Evolutionary conservation across 2,113 vertebrate species (phyloP).

Genomic region (Spea multiplicata): DNA sequence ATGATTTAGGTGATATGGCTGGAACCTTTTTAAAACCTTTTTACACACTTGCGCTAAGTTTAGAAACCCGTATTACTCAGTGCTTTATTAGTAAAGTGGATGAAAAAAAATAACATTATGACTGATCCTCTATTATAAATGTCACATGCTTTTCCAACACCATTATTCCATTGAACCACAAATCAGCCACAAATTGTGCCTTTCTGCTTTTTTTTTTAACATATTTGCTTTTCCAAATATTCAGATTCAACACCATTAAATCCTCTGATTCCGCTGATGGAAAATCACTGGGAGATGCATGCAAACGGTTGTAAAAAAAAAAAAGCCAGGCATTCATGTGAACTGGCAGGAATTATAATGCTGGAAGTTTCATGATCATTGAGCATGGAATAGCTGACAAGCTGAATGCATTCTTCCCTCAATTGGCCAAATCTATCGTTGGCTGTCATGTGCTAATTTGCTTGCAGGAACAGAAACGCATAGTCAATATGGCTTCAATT

Average conservation of each 20-base stretch:
- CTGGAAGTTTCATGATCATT: slow-evolving; percentile 48
- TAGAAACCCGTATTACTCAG: too few relatives aligned
- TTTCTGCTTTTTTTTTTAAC: slow-evolving; percentile 18
- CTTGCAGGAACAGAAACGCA: slow-evolving; percentile 1
- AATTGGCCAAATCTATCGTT: slow-evolving; percentile 36
- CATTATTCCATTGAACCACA: slow-evolving; percentile 10
- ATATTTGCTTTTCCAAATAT: slow-evolving; percentile 35
- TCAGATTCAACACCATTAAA: slow-evolving; percentile 36
- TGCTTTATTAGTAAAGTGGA: not conserved
- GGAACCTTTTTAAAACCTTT: too few relatives aligned
- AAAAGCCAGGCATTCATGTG: slow-evolving; percentile 44
- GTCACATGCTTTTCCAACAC: not conserved
- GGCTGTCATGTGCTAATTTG: slow-evolving; percentile 31
- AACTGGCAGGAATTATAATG: slow-evolving; percentile 48
- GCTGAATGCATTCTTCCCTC: slow-evolving; percentile 47
- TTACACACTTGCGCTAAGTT: too few relatives aligned
- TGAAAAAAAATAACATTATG: not conserved
- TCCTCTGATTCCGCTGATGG: slow-evolving; percentile 46
- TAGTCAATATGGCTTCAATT: slow-evolving; percentile 6
- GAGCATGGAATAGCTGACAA: slow-evolving; percentile 49
- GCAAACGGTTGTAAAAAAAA: slow-evolving; percentile 50
- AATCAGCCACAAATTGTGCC: slow-evolving; percentile 25
- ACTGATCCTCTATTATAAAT: not conserved
- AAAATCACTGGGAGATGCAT: slow-evolving; percentile 53
- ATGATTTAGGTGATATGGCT: too few relatives aligned